Conservation (phyloP, 2,797 vertebrate genomes). For the Prionace glauca region DNA sequence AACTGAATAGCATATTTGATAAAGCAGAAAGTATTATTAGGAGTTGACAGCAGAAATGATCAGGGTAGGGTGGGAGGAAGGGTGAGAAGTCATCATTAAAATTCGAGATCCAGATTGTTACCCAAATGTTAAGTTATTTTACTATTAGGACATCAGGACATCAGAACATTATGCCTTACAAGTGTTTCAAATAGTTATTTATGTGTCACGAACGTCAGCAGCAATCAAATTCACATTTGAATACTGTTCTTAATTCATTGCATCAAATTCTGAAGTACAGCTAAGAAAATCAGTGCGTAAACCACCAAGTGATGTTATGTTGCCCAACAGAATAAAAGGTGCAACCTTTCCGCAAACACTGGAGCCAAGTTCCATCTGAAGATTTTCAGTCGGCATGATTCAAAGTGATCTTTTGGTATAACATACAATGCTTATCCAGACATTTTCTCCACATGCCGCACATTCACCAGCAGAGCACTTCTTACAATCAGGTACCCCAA, state of each 20-base stretch:
- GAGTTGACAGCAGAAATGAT: neutral
- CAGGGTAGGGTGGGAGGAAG: too few relatives aligned
- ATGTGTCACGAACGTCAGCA: neutral
- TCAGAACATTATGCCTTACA: neutral
- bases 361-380: neutral
- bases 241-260: neutral
- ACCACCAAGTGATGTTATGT: neutral
- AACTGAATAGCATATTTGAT: slow-evolving; percentile 24
- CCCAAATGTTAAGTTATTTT: neutral
- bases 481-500: neutral
- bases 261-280: neutral
- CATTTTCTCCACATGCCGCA: neutral
- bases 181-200: neutral
- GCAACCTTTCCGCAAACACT: neutral
- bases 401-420: neutral
- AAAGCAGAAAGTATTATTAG: slow-evolving; percentile 4
- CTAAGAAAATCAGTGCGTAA: neutral
- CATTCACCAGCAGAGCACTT: neutral
- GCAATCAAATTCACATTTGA: neutral
- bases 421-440: neutral
- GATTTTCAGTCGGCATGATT: neutral
- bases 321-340: neutral
- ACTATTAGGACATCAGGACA: neutral
- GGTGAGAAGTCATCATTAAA: neutral
- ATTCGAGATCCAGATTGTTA: neutral